Evolutionary conservation across 2,113 vertebrate species (phyloP).

Genomic region (Neotragus moschatus): DNA sequence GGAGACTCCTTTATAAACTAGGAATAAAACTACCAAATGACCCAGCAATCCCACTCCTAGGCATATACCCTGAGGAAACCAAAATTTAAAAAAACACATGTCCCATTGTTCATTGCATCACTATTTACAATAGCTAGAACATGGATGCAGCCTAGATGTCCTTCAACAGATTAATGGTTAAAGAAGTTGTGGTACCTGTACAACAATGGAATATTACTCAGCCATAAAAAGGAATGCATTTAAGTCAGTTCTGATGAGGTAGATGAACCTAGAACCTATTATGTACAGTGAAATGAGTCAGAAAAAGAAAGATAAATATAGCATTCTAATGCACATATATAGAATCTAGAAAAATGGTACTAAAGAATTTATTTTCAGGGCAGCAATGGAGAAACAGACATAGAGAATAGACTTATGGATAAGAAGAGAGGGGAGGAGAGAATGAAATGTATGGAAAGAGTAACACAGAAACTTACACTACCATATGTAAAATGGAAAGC

Average conservation of each 20-base stretch:
- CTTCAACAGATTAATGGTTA: not conserved
- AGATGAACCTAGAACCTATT: not conserved
- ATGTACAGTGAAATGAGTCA: not conserved
- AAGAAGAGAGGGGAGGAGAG: not conserved
- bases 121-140: not conserved
- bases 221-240: not conserved
- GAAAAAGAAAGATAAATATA: not conserved
- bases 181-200: not conserved
- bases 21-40: not conserved
- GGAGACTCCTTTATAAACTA: not conserved
- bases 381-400: not conserved
- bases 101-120: not conserved
- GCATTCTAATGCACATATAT: not conserved
- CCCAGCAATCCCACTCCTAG: not conserved
- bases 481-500: not conserved
- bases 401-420: not conserved
- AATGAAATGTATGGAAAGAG: not conserved
- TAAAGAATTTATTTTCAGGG: not conserved
- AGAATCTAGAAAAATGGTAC: not conserved
- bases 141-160: not conserved
- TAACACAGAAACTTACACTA: not conserved
- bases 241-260: not conserved
- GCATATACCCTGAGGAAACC: not conserved
- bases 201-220: not conserved
- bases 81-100: not conserved